Evolutionary conservation across 2,113 vertebrate species (phyloP), one percentile per base, ranked within the genome.

Genomic region (Mionectes macconnelli): DNA sequence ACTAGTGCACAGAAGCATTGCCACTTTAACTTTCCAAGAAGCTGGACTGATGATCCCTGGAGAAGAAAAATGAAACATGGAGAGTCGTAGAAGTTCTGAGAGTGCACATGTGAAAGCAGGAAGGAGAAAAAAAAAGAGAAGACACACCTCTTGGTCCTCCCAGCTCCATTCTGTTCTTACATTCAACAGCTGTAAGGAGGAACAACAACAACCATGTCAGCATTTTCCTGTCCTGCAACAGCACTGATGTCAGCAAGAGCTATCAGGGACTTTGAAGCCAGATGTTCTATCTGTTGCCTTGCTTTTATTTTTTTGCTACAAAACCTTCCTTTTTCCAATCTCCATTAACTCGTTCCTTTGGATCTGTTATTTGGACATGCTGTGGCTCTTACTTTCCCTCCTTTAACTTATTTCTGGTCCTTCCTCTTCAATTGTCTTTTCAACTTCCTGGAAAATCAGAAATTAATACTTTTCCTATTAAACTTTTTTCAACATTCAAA

Each of bases 211-310:
- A 40, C 9, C 9, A 22, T 14, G 20, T 81, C 81, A 73, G 53
- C 53, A 53, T 68, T 89, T 82, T 86, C 42, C 66, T 73, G 64
- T 68, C 66, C 66, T 83, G 90, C 47, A 78, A 74, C n/a, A 50
- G 53, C 57, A 50, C 25, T 37, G 25, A 67, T 77, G 25, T 56
- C 81, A 78, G 66, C 31, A 82, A 72, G n/a, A 78, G 44, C 25
- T 9, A 68, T 4, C 59, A 57, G 31, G 66, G 49, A 21, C 4
- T 64, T 37, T 2, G 24, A 68, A 77, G 37, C 25, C 64, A 72
- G 70, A 31, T 86, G n/a, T 52, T 45, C 25, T 77, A 14, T 55
- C 24, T n/a, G 28, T 39, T 57, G 67, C 42, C 72, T 53, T 53
- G 37, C 42, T 87, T 52, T 60, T 78, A 22, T 37, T 78, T 78